Conservation (phyloP, 2,888 invertebrate species). For the Apodemia mormo region DNA sequence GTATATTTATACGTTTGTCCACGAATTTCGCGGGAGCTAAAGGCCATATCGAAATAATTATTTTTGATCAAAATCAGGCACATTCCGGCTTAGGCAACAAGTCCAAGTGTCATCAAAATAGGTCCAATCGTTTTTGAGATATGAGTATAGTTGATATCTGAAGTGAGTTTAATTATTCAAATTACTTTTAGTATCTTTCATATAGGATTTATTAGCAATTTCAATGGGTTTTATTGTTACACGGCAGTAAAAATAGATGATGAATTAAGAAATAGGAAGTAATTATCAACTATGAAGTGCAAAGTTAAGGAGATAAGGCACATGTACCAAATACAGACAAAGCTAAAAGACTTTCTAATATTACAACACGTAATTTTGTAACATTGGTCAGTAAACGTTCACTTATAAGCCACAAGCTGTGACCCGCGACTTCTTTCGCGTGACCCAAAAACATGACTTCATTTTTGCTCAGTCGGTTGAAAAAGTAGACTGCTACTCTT, state of each 20-base stretch:
- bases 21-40: no score
- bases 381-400: conserved; percentile 8
- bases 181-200: no score
- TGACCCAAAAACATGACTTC: background rate
- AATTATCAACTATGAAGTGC: background rate
- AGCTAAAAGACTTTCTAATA: conserved; percentile 6
- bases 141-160: no score
- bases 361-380: conserved; percentile 11
- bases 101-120: no score
- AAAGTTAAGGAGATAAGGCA: background rate
- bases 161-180: no score
- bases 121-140: no score
- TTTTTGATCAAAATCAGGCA: no score
- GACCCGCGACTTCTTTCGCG: background rate
- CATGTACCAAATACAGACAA: conserved; percentile 14
- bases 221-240: background rate
- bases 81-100: no score
- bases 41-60: no score
- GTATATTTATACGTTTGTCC: no score
- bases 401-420: background rate
- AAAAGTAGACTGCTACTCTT: no score
- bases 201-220: no score
- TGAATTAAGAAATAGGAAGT: conserved; percentile 5
- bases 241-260: background rate
- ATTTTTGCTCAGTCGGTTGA: background rate